Evolutionary conservation across 2,797 vertebrate genomes (phyloP), one percentile per base, ranked within the genome.

Genomic region (Syndactyla subalaris): DNA sequence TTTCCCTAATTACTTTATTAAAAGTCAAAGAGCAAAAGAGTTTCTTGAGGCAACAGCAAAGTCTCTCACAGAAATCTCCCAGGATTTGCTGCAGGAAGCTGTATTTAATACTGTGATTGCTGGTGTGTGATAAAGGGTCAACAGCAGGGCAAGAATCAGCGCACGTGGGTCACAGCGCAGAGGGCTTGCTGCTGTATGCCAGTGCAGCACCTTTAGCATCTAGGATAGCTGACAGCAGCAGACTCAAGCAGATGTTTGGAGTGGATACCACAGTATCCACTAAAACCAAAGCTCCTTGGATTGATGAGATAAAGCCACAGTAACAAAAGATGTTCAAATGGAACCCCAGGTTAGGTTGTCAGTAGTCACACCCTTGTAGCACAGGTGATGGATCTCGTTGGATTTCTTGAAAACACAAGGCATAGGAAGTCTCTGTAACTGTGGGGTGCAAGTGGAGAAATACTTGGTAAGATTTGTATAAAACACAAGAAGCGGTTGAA

Each of bases 21-120:
- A 92, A 95, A 96, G 62, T 55, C 85, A 91, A 96, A 94, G 89
- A 96, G 92, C 68, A 88, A 78, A 43, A 88, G 24, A 68, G 41
- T 81, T 89, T 96, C 88, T 96, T 81, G 76, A 95, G 89, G 82
- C 88, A 91, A 86, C 14, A 62, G 66, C 29, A 61, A 95, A 89
- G 77, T 84, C 68, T 95, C 66, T 78, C 2, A 1, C 45, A 45
- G n/a, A 73, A 94, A 62, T 94, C 95, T 94, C 92, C 48, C 45
- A 86, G 88, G 90, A 94, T 78, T 93, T 94, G 62, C 78, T 84
- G 79, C 15, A 32, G 85, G 59, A 93, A 93, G 55, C 77, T 76
- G 73, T 78, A 43, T 90, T 96, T 96, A 95, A 92, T 88, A 30
- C 51, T 43, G n/a, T 66, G 80, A 81, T 86, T 86, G 84, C 83